These are phyloP conservation scores for Eledone cirrhosa DNA, from an alignment of 2,888 invertebrate genomes.

Conservation along the genomic window DNA sequence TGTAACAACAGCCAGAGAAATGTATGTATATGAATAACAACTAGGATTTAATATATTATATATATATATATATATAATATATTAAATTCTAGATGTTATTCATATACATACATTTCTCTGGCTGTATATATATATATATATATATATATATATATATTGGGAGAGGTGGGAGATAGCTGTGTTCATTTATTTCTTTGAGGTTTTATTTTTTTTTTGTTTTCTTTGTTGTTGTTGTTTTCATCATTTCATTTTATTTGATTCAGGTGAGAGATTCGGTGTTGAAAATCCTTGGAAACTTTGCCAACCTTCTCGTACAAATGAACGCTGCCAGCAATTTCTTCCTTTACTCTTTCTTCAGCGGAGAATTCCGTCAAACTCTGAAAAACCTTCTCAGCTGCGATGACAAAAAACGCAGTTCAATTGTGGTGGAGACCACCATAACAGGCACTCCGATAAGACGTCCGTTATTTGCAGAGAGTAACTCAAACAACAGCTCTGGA, in stretches of 20 bases:
- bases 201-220: background rate
- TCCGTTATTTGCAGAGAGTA: background rate
- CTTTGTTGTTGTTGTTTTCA: background rate
- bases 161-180: no score
- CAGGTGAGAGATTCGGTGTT: conserved; percentile 29
- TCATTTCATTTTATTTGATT: background rate
- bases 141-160: no score
- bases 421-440: conserved; percentile 16
- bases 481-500: background rate
- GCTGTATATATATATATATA: no score
- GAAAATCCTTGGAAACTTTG: conserved; percentile 74
- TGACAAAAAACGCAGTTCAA: background rate
- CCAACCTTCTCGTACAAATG: conserved; percentile 76
- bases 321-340: conserved; percentile 83
- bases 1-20: no score
- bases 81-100: no score
- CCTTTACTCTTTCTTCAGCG: conserved; percentile 80
- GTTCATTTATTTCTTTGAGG: background rate
- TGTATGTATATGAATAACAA: no score
- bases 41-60: no score
- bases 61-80: no score
- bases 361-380: conserved; percentile 76
- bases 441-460: background rate
- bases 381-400: conserved; percentile 38
- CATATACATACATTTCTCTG: no score